Conservation (phyloP, 2,888 invertebrate genomes). For the Microchrysa polita region DNA sequence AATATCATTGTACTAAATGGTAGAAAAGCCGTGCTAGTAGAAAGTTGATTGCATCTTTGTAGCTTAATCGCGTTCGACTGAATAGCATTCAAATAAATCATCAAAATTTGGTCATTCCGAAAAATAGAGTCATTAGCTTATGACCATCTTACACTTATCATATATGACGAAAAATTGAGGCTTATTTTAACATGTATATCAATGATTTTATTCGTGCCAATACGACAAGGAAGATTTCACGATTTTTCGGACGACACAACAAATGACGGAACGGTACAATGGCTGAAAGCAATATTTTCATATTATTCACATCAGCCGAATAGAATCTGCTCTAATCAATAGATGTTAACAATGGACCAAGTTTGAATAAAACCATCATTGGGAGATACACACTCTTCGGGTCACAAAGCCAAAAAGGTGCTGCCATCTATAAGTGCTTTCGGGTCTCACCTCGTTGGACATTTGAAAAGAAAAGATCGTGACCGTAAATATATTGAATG, state of each 20-base stretch:
- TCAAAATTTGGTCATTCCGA: background rate
- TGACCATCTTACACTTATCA: background rate
- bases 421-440: slow-evolving; percentile 3
- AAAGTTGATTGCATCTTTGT: no score
- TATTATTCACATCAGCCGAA: slow-evolving; percentile 26
- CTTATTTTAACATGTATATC: no score
- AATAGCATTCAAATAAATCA: no score
- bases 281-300: slow-evolving; percentile 23
- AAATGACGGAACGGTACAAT: background rate
- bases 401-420: slow-evolving; percentile 24
- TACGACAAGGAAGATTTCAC: slow-evolving; percentile 1
- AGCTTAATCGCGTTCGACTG: no score
- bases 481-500: slow-evolving; percentile 31
- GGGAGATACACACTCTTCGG: background rate
- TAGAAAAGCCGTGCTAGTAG: no score
- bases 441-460: background rate
- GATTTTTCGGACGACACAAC: slow-evolving; percentile 10
- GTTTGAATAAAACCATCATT: slow-evolving; percentile 23
- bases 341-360: slow-evolving; percentile 13
- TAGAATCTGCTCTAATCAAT: slow-evolving; percentile 29
- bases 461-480: slow-evolving; percentile 26
- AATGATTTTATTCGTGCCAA: no score
- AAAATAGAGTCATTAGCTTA: slow-evolving; percentile 10
- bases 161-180: background rate
- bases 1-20: no score